Base-by-base conservation (phyloP, 2,797 vertebrate species). In the Uromys caudimaculatus region DNA sequence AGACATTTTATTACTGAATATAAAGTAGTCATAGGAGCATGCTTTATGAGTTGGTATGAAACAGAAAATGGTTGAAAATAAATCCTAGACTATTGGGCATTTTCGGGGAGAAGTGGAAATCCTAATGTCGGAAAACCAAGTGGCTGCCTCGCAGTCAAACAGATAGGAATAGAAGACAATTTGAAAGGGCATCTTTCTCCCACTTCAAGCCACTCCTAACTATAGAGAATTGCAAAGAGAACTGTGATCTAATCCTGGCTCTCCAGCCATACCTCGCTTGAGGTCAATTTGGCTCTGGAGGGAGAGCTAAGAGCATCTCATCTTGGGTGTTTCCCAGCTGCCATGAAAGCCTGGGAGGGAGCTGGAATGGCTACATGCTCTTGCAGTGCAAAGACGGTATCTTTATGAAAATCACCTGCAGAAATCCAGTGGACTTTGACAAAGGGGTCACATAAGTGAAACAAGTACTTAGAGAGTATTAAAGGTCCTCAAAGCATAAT, bases 1-100 rank as follows among this genome's bases (percentile, higher is more conserved):
- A 94, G 71, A 69, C 12, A 79, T 76, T 97, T 97, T 96, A 77
- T 97, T 64, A 84, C 85, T 92, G 98, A 97, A 97, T 97, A 93
- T 92, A 96, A 98, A 98, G 85, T 79, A 92, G 92, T 77, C 27
- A 38, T 67, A 93, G 93, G 71, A 58, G 12, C 69, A 41, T 97
- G 85, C 78, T 95, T 96, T 97, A 24, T 91, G 93, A 29, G 75
- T 94, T 56, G 62, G 23, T 75, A 71, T 96, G 94, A 97, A 98
- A 98, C 78, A 44, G 97, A 97, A 97, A 94, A 78, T 54, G 93
- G 86, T 1, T 32, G 90, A 96, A 96, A 96, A 97, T 91, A 96
- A 97, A 95, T 97, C 75, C 58, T 38, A 94, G 93, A 94, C 83
- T 97, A 54, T 82, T 82, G 97, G 71, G 78, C n/a, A 38, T 87